Conservation (phyloP, 2,113 vertebrate genomes). For the Deroptyus accipitrinus region DNA sequence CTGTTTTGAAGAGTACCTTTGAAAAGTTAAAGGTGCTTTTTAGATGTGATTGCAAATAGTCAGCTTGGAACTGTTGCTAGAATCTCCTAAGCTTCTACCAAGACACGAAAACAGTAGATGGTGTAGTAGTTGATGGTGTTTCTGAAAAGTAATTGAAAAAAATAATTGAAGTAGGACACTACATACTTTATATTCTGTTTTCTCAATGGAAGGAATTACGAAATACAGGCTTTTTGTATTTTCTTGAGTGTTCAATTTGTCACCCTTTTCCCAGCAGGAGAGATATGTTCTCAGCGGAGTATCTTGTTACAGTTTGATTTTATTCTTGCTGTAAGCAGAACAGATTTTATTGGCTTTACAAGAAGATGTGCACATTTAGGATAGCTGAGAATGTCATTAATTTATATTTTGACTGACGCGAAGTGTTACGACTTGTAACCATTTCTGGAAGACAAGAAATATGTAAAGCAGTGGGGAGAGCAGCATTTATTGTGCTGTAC, state of each 20-base stretch:
- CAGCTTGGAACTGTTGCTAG: not conserved
- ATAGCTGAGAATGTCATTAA: not conserved
- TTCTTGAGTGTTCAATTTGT: not conserved
- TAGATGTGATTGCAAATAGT: not conserved
- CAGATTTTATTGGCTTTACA: not conserved
- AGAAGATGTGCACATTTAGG: not conserved
- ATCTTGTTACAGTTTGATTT: not conserved
- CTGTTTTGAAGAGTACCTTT: not conserved
- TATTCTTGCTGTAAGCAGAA: not conserved
- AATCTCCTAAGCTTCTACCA: not conserved
- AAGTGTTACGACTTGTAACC: not conserved
- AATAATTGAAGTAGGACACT: not conserved
- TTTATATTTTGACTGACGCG: not conserved
- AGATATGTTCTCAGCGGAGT: not conserved
- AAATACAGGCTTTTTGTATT: not conserved
- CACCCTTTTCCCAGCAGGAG: not conserved
- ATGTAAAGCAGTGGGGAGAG: not conserved
- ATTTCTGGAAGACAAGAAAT: not conserved
- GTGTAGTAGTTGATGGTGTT: not conserved
- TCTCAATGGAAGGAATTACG: not conserved
- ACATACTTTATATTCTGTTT: not conserved
- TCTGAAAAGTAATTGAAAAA: not conserved
- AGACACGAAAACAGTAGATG: not conserved
- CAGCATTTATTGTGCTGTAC: rapidly evolving
- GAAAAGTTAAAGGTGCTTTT: not conserved